Evolutionary conservation across 1,140 invertebrate genomes (phyloP).

Genomic region (Drosophila parvula): DNA sequence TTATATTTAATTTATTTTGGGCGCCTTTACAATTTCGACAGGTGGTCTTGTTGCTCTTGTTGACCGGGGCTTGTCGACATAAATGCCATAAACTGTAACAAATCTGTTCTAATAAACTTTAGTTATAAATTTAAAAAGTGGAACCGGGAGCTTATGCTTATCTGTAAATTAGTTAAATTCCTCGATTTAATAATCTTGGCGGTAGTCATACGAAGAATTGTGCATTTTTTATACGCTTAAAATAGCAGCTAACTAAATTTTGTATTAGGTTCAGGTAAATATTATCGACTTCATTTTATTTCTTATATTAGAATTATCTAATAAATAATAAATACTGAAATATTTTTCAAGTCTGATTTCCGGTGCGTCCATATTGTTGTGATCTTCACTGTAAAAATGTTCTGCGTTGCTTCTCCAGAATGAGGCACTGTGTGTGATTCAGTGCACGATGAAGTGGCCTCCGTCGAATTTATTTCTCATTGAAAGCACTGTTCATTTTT

Average conservation of each 20-base stretch:
- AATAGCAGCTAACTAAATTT: no score
- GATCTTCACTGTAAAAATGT: not conserved
- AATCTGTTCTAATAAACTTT: not conserved
- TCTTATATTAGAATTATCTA: no score
- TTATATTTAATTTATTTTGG: slow-evolving; percentile 16
- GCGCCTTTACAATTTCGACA: slow-evolving; percentile 20
- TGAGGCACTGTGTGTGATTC: slow-evolving; percentile 7
- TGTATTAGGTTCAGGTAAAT: no score
- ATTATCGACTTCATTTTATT: no score
- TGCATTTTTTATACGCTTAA: not conserved
- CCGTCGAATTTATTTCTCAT: not conserved
- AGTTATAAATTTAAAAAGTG: not conserved
- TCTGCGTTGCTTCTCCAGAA: not conserved
- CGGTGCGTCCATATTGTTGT: not conserved
- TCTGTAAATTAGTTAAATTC: not conserved
- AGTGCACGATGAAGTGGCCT: slow-evolving; percentile 13
- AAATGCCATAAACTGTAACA: not conserved
- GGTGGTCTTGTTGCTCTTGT: not conserved
- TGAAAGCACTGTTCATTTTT: slow-evolving; percentile 14
- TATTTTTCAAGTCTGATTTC: not conserved
- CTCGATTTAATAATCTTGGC: not conserved
- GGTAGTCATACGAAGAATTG: not conserved
- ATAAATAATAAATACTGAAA: not conserved
- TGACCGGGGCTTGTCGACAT: not conserved
- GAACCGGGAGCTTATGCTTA: not conserved